A percentile compares a stretch with the other conserved stretches of the same genome.
These are phyloP conservation scores for Drosophila atroscutellata DNA, from an alignment of 2,888 invertebrate species.

Conservation along the genomic window DNA sequence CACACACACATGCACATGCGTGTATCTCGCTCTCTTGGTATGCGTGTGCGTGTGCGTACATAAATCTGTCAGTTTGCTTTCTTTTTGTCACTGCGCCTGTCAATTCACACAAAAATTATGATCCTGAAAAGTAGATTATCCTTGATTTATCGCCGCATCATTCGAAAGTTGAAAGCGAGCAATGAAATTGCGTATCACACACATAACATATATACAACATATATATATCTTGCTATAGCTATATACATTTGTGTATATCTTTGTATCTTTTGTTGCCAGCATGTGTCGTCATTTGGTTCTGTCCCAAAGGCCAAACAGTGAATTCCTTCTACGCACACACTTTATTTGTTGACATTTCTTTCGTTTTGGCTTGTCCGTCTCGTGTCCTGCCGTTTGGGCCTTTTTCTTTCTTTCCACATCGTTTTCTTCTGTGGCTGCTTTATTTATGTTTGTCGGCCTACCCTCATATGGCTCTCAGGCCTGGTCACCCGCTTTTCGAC, in stretches of 20 bases:
- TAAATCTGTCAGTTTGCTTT: slow-evolving; percentile 84
- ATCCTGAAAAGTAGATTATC: slow-evolving; percentile 85
- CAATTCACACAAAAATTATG: slow-evolving; percentile 85
- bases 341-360: slow-evolving; percentile 76
- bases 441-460: slow-evolving; percentile 55
- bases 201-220: slow-evolving; percentile 36
- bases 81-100: slow-evolving; percentile 82
- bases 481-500: slow-evolving; percentile 38
- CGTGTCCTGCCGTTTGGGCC: slow-evolving; percentile 15
- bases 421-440: slow-evolving; percentile 44
- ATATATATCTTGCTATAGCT: slow-evolving; percentile 58
- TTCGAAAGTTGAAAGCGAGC: slow-evolving; percentile 78
- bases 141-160: slow-evolving; percentile 85
- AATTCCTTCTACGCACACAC: slow-evolving; percentile 65
- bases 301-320: slow-evolving; percentile 28
- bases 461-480: slow-evolving; percentile 26
- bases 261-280: slow-evolving; percentile 75
- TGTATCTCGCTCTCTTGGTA: slow-evolving; percentile 36
- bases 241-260: slow-evolving; percentile 53
- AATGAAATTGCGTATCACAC: slow-evolving; percentile 68
- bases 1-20: slow-evolving; percentile 2
- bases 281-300: slow-evolving; percentile 67
- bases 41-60: slow-evolving; percentile 74
- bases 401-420: slow-evolving; percentile 34
- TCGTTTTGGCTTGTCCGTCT: slow-evolving; percentile 11